Conservation (phyloP, 2,113 vertebrate species). For the Eurypyga helias region DNA sequence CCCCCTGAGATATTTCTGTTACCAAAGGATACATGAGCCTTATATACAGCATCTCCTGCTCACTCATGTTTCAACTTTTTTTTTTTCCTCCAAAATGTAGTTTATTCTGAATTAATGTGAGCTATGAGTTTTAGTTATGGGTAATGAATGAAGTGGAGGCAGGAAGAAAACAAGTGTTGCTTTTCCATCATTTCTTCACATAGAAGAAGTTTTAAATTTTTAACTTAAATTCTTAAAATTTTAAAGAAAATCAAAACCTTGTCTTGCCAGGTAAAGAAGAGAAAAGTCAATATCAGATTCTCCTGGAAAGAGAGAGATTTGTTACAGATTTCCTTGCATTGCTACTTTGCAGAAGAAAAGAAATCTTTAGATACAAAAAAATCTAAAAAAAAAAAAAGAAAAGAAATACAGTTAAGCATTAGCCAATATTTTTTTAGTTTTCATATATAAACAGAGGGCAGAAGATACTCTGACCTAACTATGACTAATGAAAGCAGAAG, state of each 20-base stretch:
- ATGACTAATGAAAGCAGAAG: neutral
- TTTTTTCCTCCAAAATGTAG: fast-evolving
- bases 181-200: neutral
- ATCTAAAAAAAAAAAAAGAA: neutral
- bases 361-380: neutral
- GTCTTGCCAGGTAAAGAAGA: neutral
- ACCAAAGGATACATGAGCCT: neutral
- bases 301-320: neutral
- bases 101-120: neutral
- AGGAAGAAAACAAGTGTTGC: neutral
- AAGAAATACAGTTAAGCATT: neutral
- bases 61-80: neutral
- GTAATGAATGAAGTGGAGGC: neutral
- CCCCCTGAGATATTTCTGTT: neutral
- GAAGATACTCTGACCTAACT: neutral
- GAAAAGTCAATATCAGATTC: neutral
- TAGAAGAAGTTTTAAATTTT: neutral
- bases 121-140: neutral
- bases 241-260: neutral
- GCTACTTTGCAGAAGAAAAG: neutral
- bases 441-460: neutral
- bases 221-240: neutral
- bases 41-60: neutral
- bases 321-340: neutral
- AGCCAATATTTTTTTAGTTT: neutral